Conservation (phyloP, 2,888 invertebrate genomes). For the Drosophila melanosoma region DNA sequence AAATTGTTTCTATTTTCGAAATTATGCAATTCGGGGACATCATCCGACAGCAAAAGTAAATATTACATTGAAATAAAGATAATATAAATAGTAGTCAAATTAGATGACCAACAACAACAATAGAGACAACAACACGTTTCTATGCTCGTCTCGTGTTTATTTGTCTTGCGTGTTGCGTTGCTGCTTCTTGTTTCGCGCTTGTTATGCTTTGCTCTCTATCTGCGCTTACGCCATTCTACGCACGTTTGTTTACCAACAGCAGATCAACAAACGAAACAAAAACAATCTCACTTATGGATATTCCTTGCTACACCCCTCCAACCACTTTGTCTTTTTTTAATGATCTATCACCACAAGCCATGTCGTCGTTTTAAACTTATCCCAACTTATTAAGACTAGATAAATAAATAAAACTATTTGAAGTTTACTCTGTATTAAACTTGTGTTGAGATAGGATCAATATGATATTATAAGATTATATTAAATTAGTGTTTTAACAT, state of each 20-base stretch:
- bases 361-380: background rate
- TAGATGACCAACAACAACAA: constrained; percentile 25
- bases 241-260: constrained; percentile 77
- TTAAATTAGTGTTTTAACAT: background rate
- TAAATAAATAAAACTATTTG: background rate
- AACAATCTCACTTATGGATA: constrained; percentile 44
- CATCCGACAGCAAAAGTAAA: constrained; percentile 19
- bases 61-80: background rate
- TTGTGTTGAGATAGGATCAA: background rate
- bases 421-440: background rate
- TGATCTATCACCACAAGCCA: background rate
- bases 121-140: constrained; percentile 64
- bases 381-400: background rate
- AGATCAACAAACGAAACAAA: constrained; percentile 41
- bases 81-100: constrained; percentile 27
- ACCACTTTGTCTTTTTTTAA: background rate
- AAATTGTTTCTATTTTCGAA: constrained; percentile 38
- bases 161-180: constrained; percentile 16
- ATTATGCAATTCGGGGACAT: constrained; percentile 68
- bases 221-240: constrained; percentile 63
- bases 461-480: background rate
- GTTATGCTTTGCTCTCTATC: constrained; percentile 42
- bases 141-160: constrained; percentile 14
- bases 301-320: background rate
- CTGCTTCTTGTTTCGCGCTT: constrained; percentile 29